Evolutionary conservation across 2,888 invertebrate genomes (phyloP).

Genomic region (Dynastes maya): DNA sequence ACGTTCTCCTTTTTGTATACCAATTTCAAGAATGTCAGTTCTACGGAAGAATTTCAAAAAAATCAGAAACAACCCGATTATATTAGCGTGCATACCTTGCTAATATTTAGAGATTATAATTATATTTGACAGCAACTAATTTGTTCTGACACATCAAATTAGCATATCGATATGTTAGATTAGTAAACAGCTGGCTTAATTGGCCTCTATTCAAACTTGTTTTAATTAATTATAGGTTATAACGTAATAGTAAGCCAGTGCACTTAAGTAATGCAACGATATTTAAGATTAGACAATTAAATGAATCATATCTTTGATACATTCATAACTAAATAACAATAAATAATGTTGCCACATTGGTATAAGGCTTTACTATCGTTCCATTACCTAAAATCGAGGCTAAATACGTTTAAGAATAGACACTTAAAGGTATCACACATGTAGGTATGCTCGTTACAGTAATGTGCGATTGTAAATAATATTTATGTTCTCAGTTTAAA

Average conservation of each 20-base stretch:
- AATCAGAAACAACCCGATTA: neutral
- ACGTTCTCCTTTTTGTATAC: no score
- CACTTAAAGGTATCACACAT: no score
- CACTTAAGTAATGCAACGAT: neutral
- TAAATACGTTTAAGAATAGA: no score
- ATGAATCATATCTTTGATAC: no score
- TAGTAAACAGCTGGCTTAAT: neutral
- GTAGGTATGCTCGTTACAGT: no score
- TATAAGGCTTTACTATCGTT: no score
- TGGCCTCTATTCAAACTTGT: neutral
- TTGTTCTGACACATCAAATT: neutral
- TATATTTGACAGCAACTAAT: constrained; percentile 1
- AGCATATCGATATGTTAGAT: neutral
- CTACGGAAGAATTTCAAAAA: constrained; percentile 1
- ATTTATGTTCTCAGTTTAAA: no score
- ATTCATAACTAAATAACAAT: no score
- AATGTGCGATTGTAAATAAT: no score
- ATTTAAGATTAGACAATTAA: no score
- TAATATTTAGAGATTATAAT: neutral
- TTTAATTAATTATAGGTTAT: neutral
- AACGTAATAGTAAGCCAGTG: neutral
- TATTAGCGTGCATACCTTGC: neutral
- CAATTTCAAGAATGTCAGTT: neutral
- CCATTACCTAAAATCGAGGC: no score
- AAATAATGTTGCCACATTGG: no score